Evolutionary conservation across 1,140 invertebrate species (phyloP).

Genomic region (Globodera rostochiensis): DNA sequence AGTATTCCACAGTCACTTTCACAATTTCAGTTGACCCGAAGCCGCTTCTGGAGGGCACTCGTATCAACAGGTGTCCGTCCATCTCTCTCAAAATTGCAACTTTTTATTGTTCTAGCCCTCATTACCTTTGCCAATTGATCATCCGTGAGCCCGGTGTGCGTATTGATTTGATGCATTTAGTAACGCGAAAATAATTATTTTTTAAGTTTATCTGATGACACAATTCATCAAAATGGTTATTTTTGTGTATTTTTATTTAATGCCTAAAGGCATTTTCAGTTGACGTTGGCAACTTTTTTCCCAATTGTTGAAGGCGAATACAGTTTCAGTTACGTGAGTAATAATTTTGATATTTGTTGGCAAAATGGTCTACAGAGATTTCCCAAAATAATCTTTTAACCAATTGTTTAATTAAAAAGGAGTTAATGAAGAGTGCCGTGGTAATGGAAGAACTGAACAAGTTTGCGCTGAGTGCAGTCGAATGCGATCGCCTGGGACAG

Average conservation of each 20-base stretch:
- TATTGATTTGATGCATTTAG: background rate
- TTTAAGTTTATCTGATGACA: constrained; percentile 37
- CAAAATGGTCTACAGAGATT: background rate
- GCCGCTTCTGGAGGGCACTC: constrained; percentile 85
- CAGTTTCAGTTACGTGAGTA: constrained; percentile 34
- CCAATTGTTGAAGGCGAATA: constrained; percentile 30
- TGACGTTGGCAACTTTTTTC: constrained; percentile 42
- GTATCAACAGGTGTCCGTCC: constrained; percentile 75
- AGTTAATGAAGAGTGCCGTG: constrained; percentile 34
- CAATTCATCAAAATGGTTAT: constrained; percentile 41
- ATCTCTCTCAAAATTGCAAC: background rate
- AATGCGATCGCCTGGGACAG: constrained; percentile 73
- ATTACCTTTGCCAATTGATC: constrained; percentile 89
- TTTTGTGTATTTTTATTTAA: background rate
- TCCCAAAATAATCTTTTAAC: background rate
- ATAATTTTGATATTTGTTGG: constrained; percentile 8
- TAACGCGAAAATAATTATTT: background rate
- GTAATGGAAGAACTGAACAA: constrained; percentile 46
- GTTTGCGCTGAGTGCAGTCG: constrained; percentile 73
- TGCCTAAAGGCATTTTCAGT: background rate
- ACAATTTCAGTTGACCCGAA: constrained; percentile 79
- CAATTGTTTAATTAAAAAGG: constrained; percentile 4
- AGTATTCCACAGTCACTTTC: too few relatives aligned
- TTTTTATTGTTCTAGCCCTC: constrained; percentile 73
- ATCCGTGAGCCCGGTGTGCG: constrained; percentile 69